These are phyloP conservation scores for Panopea generosa DNA, from an alignment of 2,888 invertebrate species.

Conservation along the genomic window DNA sequence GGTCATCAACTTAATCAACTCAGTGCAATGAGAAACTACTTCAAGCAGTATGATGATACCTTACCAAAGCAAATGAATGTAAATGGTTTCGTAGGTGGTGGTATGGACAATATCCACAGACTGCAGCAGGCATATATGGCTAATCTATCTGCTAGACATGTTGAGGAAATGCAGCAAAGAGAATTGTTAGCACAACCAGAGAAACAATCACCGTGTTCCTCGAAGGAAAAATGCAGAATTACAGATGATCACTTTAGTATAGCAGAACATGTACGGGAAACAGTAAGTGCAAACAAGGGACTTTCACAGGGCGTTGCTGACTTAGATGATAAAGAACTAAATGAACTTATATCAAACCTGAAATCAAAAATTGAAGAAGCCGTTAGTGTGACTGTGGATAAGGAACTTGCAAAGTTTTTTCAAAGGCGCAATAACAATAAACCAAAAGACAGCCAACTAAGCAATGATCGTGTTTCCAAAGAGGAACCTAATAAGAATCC, in stretches of 20 bases:
- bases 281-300: conserved; percentile 54
- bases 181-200: conserved; percentile 16
- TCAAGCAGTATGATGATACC: conserved; percentile 89
- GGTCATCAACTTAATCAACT: conserved; percentile 90
- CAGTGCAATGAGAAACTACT: conserved; percentile 96
- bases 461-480: conserved; percentile 41
- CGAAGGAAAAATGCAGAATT: conserved; percentile 41
- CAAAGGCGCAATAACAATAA: conserved; percentile 61
- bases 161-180: conserved; percentile 38
- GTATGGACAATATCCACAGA: conserved; percentile 62
- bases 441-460: conserved; percentile 47
- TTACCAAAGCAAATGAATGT: conserved; percentile 53
- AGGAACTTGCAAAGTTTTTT: conserved; percentile 72
- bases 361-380: conserved; percentile 91
- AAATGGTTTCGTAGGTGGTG: conserved; percentile 31
- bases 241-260: conserved; percentile 55
- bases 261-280: conserved; percentile 60
- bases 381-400: conserved; percentile 74
- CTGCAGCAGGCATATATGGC: conserved; percentile 60
- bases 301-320: conserved; percentile 46
- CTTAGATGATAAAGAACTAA: conserved; percentile 88
- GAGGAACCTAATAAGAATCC: conserved; percentile 37
- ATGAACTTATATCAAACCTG: conserved; percentile 95
- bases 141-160: conserved; percentile 43
- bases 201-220: conserved; percentile 26